Evolutionary conservation across 2,888 invertebrate species (phyloP).

Genomic region (Drosophila austrosaltans): DNA sequence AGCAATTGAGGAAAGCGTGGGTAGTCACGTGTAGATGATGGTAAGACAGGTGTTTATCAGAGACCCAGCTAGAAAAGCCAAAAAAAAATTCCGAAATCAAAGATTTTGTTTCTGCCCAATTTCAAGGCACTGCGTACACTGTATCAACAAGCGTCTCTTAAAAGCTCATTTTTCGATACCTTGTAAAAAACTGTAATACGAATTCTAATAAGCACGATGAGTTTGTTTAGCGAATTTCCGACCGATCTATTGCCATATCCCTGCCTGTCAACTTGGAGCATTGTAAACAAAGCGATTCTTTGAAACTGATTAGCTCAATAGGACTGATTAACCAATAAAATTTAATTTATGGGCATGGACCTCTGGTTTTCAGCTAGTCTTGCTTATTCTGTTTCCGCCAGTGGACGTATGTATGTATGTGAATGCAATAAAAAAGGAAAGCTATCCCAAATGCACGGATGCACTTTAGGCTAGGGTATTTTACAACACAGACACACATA

Average conservation of each 20-base stretch:
- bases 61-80: conserved; percentile 15
- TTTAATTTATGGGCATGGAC: neutral
- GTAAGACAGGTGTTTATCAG: neutral
- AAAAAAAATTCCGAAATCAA: neutral
- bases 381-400: neutral
- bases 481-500: conserved; percentile 17
- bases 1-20: neutral
- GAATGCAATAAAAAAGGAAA: neutral
- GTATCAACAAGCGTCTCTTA: neutral
- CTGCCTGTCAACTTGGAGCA: neutral
- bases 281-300: too few species aligned
- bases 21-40: neutral
- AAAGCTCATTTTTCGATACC: neutral
- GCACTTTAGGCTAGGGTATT: conserved; percentile 10
- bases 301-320: neutral
- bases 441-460: conserved; percentile 7
- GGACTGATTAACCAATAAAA: neutral
- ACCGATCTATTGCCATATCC: neutral
- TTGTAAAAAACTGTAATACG: neutral
- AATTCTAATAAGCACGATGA: neutral
- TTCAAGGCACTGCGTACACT: neutral
- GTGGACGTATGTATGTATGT: neutral
- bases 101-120: neutral
- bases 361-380: neutral
- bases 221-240: neutral